Percentiles rank a stretch among this genome's conserved stretches.
These are phyloP conservation scores for Eristalis tenax DNA, from an alignment of 2,888 invertebrate genomes.

Conservation along the genomic window DNA sequence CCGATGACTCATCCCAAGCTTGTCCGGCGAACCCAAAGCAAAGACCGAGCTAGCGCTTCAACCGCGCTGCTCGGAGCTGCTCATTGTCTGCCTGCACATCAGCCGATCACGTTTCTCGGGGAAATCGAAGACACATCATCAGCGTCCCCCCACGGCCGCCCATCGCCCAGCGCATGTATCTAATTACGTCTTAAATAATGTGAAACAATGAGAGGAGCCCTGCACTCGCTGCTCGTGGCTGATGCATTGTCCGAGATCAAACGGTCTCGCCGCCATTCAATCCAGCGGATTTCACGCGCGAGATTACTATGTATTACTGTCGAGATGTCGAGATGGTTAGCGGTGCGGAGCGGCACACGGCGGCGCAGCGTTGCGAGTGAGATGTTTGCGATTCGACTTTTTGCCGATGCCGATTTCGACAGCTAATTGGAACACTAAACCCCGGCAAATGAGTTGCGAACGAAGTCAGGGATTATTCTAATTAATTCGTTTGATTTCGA, in stretches of 20 bases:
- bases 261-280: background rate
- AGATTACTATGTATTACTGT: background rate
- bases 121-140: background rate
- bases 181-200: constrained; percentile 15
- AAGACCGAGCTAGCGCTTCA: background rate
- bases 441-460: background rate
- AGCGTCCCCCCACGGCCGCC: background rate
- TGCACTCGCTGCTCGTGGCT: background rate
- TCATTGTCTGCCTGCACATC: background rate
- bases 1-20: background rate
- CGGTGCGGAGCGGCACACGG: background rate
- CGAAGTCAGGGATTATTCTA: background rate
- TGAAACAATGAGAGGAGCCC: background rate
- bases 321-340: background rate
- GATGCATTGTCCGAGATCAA: constrained; percentile 5
- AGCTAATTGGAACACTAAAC: constrained; percentile 4
- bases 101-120: constrained; percentile 7
- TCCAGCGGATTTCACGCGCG: background rate
- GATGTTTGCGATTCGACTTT: background rate
- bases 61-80: too few relatives aligned
- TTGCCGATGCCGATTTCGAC: background rate
- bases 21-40: background rate
- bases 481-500: background rate
- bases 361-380: background rate
- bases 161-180: background rate